phyloP scores from a whole-genome alignment of 1,140 invertebrate genomes.

The Dreissena polymorpha region DNA sequence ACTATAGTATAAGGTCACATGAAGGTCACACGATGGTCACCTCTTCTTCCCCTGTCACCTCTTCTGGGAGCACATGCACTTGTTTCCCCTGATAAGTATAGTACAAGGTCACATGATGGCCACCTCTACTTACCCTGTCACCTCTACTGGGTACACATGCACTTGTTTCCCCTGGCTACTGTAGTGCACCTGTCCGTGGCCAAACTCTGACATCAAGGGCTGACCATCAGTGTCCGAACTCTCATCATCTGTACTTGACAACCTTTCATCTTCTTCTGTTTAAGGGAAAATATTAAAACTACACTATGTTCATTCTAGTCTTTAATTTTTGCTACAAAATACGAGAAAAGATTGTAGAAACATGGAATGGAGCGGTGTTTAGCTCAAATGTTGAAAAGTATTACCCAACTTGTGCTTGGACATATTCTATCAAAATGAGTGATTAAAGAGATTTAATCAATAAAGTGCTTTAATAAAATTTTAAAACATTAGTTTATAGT shows the following conservation, averaged over 20 bases:
- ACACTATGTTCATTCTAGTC: too few species aligned
- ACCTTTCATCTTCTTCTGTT: conserved; percentile 24
- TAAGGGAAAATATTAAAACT: conserved; percentile 52
- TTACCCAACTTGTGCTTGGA: too few species aligned
- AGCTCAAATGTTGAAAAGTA: too few species aligned
- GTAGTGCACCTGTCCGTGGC: conserved; percentile 67
- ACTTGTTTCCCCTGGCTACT: conserved; percentile 67
- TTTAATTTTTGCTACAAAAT: too few species aligned
- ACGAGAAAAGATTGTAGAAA: too few species aligned
- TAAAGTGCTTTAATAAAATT: too few species aligned
- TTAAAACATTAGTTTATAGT: too few species aligned
- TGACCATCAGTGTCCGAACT: background rate
- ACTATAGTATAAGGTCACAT: conserved; percentile 62
- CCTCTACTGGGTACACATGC: conserved; percentile 64
- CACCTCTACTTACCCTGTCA: conserved; percentile 62
- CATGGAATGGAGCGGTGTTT: too few species aligned
- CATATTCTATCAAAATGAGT: too few species aligned
- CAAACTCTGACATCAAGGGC: conserved; percentile 50
- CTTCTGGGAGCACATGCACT: conserved; percentile 66
- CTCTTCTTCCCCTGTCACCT: conserved; percentile 51
- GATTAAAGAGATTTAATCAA: too few species aligned
- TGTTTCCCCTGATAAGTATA: conserved; percentile 67
- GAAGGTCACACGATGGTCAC: conserved; percentile 53
- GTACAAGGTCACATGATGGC: conserved; percentile 57
- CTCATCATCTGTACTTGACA: conserved; percentile 45